phyloP scores from a whole-genome alignment of 2,797 vertebrate species.

The Amblyopsis hoosieri region DNA sequence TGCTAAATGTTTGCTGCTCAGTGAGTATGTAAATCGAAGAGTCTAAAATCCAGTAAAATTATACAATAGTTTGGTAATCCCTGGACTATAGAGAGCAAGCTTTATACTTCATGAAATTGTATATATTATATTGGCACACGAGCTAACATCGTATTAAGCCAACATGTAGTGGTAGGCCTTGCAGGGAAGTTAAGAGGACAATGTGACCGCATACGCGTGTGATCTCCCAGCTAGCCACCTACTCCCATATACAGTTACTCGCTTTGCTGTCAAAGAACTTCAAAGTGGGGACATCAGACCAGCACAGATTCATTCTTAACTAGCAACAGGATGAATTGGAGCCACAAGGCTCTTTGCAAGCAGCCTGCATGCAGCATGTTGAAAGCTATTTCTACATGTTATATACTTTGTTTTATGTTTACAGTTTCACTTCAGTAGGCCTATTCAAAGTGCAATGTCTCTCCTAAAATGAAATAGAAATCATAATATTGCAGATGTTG shows the following conservation, averaged over 20 bases:
- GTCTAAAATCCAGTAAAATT: too few relatives aligned
- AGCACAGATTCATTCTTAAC: slow-evolving; percentile 52
- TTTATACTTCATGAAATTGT: slow-evolving; percentile 28
- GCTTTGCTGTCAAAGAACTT: slow-evolving; percentile 51
- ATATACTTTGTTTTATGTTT: slow-evolving; percentile 16
- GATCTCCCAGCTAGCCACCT: slow-evolving; percentile 42
- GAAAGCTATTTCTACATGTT: slow-evolving; percentile 30
- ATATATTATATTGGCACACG: slow-evolving; percentile 37
- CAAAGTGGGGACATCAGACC: slow-evolving; percentile 56
- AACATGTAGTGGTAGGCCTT: slow-evolving; percentile 62
- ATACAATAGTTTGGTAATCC: slow-evolving; percentile 11
- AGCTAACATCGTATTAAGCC: slow-evolving; percentile 29
- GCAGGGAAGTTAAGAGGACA: slow-evolving; percentile 66
- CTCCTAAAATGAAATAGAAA: slow-evolving; percentile 3
- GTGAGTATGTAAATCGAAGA: too few relatives aligned
- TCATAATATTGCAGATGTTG: too few relatives aligned
- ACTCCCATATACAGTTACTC: slow-evolving; percentile 49
- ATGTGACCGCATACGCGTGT: slow-evolving; percentile 54
- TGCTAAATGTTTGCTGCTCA: too few relatives aligned
- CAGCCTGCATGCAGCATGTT: slow-evolving; percentile 31
- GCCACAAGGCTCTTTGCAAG: slow-evolving; percentile 18
- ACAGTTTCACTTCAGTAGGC: slow-evolving; percentile 39
- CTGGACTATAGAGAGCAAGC: slow-evolving; percentile 1
- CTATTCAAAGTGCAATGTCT: slow-evolving; percentile 33
- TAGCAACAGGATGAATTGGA: slow-evolving; percentile 48